Conservation (phyloP, 2,888 invertebrate genomes). For the Panzeria rudis region DNA sequence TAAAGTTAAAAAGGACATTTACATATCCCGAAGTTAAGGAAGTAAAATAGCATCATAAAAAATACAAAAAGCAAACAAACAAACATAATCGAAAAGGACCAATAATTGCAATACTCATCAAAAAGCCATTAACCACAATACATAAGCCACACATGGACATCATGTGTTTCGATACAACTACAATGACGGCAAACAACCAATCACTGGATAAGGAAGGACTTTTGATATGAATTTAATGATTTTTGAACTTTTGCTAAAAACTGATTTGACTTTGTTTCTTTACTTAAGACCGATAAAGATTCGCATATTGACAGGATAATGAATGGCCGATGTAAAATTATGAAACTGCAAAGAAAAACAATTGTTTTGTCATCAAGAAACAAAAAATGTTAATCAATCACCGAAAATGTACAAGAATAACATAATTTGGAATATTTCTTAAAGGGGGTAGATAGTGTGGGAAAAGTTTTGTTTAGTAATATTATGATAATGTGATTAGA, state of each 20-base stretch:
- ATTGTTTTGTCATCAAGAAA: slow-evolving; percentile 63
- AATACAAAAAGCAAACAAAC: slow-evolving; percentile 29
- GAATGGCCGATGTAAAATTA: slow-evolving; percentile 59
- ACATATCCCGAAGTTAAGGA: slow-evolving; percentile 41
- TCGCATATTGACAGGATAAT: slow-evolving; percentile 67
- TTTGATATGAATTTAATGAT: slow-evolving; percentile 70
- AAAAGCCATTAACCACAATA: slow-evolving; percentile 80
- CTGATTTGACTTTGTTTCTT: slow-evolving; percentile 60
- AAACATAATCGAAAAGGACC: slow-evolving; percentile 56
- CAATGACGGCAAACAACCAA: slow-evolving; percentile 73
- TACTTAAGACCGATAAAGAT: slow-evolving; percentile 41
- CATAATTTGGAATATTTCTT: neutral
- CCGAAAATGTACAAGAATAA: slow-evolving; percentile 4
- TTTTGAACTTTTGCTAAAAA: slow-evolving; percentile 68
- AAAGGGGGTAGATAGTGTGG: slow-evolving; percentile 8
- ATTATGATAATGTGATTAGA: slow-evolving; percentile 40
- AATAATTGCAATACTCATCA: slow-evolving; percentile 77
- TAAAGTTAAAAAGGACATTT: slow-evolving; percentile 52
- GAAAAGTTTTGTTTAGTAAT: slow-evolving; percentile 20
- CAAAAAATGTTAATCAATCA: slow-evolving; percentile 65
- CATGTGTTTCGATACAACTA: slow-evolving; percentile 67
- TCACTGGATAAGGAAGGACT: slow-evolving; percentile 55
- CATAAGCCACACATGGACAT: slow-evolving; percentile 59
- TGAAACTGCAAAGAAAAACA: slow-evolving; percentile 30
- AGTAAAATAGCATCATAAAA: slow-evolving; percentile 33